These are phyloP conservation scores for Chromoteleia sp. DNA, from an alignment of 2,888 invertebrate genomes.

Conservation along the genomic window DNA sequence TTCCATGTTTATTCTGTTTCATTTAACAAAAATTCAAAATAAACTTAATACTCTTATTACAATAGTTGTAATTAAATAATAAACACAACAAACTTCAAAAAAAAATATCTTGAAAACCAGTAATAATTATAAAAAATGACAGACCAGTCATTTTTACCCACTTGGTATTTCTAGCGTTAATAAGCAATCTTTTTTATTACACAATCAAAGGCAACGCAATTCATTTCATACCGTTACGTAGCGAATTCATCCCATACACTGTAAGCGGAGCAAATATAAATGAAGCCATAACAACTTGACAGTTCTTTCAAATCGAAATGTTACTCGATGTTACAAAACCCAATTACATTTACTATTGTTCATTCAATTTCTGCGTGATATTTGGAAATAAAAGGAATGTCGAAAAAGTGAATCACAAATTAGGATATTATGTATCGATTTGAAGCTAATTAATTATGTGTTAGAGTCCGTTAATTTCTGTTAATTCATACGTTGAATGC, in stretches of 20 bases:
- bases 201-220: conserved; percentile 16
- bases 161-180: neutral
- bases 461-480: too few species aligned
- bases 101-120: too few species aligned
- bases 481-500: too few species aligned
- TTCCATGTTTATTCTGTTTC: too few species aligned
- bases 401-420: neutral
- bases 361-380: conserved; percentile 37
- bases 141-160: too few species aligned
- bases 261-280: conserved; percentile 38
- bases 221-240: neutral
- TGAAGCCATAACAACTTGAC: conserved; percentile 40
- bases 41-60: too few species aligned
- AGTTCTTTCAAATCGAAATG: conserved; percentile 22
- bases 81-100: too few species aligned
- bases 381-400: conserved; percentile 28
- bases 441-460: too few species aligned
- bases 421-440: neutral
- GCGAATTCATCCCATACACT: conserved; percentile 2
- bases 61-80: too few species aligned
- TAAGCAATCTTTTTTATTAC: conserved; percentile 2
- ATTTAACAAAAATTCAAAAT: too few species aligned
- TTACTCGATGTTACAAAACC: conserved; percentile 33
- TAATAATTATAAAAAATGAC: too few species aligned
- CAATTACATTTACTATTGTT: neutral